These are phyloP conservation scores for Clarias platycephalus DNA, from an alignment of 2,797 vertebrate species.

Conservation along the genomic window DNA sequence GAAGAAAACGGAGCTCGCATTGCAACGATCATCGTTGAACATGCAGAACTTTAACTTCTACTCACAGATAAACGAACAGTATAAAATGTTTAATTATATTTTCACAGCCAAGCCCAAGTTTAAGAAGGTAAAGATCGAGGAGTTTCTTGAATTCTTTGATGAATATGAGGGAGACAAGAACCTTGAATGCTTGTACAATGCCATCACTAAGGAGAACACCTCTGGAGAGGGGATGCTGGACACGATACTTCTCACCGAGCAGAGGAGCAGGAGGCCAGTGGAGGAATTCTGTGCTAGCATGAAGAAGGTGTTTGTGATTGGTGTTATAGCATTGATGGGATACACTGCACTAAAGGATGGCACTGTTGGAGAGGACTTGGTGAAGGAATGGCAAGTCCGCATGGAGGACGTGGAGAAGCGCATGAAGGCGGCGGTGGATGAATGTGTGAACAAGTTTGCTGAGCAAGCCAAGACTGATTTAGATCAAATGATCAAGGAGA, in stretches of 20 bases:
- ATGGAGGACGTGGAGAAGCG: slow-evolving; percentile 76
- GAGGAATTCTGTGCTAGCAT: slow-evolving; percentile 77
- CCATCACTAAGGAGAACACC: slow-evolving; percentile 66
- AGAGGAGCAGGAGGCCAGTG: slow-evolving; percentile 70
- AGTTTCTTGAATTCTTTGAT: slow-evolving; percentile 74
- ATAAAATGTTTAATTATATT: slow-evolving; percentile 78
- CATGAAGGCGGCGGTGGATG: slow-evolving; percentile 79
- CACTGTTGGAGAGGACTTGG: slow-evolving; percentile 64
- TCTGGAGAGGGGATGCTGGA: slow-evolving; percentile 71
- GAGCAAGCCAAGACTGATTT: slow-evolving; percentile 74
- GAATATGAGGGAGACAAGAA: slow-evolving; percentile 71
- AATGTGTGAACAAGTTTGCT: slow-evolving; percentile 74
- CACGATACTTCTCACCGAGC: slow-evolving; percentile 66
- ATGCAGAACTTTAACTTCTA: slow-evolving; percentile 76
- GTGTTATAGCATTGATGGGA: slow-evolving; percentile 77
- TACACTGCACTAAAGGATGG: slow-evolving; percentile 73
- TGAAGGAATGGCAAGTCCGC: slow-evolving; percentile 74
- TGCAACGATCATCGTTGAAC: slow-evolving; percentile 71
- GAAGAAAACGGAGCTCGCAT: slow-evolving; percentile 65
- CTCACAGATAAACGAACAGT: slow-evolving; percentile 76
- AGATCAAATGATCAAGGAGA: slow-evolving; percentile 64
- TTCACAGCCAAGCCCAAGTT: slow-evolving; percentile 73
- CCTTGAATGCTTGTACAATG: slow-evolving; percentile 74
- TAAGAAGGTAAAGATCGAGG: slow-evolving; percentile 74
- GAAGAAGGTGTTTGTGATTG: slow-evolving; percentile 78